Percentiles rank a stretch among this genome's conserved stretches.
Conservation (phyloP, 2,888 invertebrate species). For the Nemapogon koenigi region DNA sequence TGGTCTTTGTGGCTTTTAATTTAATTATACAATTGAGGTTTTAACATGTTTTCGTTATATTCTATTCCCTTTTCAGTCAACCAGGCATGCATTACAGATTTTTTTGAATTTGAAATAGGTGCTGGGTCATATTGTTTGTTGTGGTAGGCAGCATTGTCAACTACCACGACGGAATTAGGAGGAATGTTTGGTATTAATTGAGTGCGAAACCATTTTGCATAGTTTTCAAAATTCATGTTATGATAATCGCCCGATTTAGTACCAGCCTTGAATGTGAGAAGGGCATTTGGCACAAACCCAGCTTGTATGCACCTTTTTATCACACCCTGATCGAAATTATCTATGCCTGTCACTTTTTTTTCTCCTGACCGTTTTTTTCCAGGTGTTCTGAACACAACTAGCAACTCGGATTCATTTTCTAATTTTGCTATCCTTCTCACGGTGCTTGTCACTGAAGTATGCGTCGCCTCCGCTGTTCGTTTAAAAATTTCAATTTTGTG, state of each 20-base stretch:
- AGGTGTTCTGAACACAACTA: constrained; percentile 20
- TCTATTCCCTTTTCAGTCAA: constrained; percentile 18
- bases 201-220: constrained; percentile 21
- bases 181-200: constrained; percentile 22
- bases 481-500: constrained; percentile 2
- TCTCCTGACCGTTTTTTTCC: constrained; percentile 19
- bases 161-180: constrained; percentile 19
- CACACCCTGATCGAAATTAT: constrained; percentile 22
- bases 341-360: constrained; percentile 21
- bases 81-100: constrained; percentile 20
- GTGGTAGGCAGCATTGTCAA: constrained; percentile 23
- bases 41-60: constrained; percentile 14
- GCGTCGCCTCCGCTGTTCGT: constrained; percentile 15
- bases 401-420: constrained; percentile 14
- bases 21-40: constrained; percentile 19
- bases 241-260: constrained; percentile 21
- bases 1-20: constrained; percentile 17
- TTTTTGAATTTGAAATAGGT: constrained; percentile 18
- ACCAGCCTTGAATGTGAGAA: constrained; percentile 19
- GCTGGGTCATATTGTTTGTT: constrained; percentile 18
- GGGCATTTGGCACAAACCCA: constrained; percentile 16
- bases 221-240: constrained; percentile 23
- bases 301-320: no score
- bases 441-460: constrained; percentile 12
- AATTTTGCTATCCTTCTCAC: constrained; percentile 13